Base-by-base conservation (phyloP, 2,797 vertebrate genomes). In the Sebastes vulpes region DNA sequence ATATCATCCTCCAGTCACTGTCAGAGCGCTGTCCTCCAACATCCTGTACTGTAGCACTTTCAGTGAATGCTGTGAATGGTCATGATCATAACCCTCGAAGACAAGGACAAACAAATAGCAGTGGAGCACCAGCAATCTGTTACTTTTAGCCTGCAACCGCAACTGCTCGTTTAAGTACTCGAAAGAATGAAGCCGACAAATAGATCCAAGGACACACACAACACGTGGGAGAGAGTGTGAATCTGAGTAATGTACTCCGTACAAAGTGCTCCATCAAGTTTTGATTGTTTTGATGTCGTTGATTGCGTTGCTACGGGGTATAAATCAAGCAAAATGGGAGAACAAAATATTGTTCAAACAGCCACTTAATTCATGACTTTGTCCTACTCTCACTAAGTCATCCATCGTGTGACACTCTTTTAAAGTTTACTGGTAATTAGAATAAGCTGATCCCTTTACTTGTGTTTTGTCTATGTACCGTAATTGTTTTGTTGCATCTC, bases 21-120 rank as follows among this genome's bases (percentile, higher is more conserved):
- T 76, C 52, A 68, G 7, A 4, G 35, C 16, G 14, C 38, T 4
- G 69, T 84, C 29, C 50, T 72, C 65, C 9, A 68, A 31, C 66
- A 74, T 50, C 23, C 58, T 78, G 81, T 69, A 12, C 61, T 6
- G 48, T 25, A 66, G 35, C 42, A 20, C 50, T 42, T 56, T 54
- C 23, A 20, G 9, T 35, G 80, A 81, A 63, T 29, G 26, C 23
- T 9, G 31, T 28, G 18, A 61, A 50, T 16, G 8, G 63, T 52
- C 65, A 60, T 72, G 70, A 87, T 85, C 29, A 70, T 72, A 75
- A 81, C 57, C n/a, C 35, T 78, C 58, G 18, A 23, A 73, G 60
- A 85, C 78, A 71, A 91, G 61, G 90, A 77, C 72, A 65, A 83
- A 87, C 68, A 78, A 82, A 79, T 50, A 53, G 38, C 67, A 60